Percentiles rank a stretch among this genome's conserved stretches.
Conservation (phyloP, 92 coral and sea anemone species). For the Epizoanthus ramosus region DNA sequence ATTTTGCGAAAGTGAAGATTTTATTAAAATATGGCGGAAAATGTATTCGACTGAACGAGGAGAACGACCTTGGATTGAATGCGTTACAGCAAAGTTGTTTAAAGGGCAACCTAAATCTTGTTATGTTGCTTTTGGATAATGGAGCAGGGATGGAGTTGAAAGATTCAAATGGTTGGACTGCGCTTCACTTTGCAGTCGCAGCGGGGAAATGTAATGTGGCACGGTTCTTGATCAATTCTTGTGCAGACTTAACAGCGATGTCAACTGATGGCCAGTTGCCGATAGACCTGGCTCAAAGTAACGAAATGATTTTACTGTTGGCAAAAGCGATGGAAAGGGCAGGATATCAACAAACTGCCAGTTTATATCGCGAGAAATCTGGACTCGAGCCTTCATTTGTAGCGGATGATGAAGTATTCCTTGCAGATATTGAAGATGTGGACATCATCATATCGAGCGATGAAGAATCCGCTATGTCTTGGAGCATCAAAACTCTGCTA, state of each 20-base stretch:
- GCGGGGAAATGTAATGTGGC: slow-evolving; percentile 63
- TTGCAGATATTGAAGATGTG: neutral
- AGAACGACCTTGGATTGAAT: slow-evolving; percentile 71
- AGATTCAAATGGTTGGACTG: slow-evolving; percentile 72
- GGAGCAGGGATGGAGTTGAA: slow-evolving; percentile 71
- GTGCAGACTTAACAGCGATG: slow-evolving; percentile 78
- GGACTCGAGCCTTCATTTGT: slow-evolving; percentile 41
- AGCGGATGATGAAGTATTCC: slow-evolving; percentile 20
- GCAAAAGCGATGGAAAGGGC: slow-evolving; percentile 71
- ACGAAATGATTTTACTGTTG: slow-evolving; percentile 70
- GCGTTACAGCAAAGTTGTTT: slow-evolving; percentile 84
- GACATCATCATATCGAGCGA: neutral
- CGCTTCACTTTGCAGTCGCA: slow-evolving; percentile 72
- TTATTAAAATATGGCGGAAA: slow-evolving; percentile 82
- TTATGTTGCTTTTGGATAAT: slow-evolving; percentile 65
- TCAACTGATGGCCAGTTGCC: slow-evolving; percentile 76
- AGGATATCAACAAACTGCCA: slow-evolving; percentile 79
- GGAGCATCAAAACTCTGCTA: slow-evolving; percentile 3
- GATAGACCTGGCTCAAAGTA: slow-evolving; percentile 71
- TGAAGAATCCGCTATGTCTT: slow-evolving; percentile 16
- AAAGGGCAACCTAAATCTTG: slow-evolving; percentile 59
- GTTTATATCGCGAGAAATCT: slow-evolving; percentile 78
- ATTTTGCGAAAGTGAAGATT: slow-evolving; percentile 77
- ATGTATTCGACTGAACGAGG: slow-evolving; percentile 69
- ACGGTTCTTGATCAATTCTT: slow-evolving; percentile 74